Percentiles rank a stretch among this genome's conserved stretches.
Conservation (phyloP, 2,113 vertebrate genomes). For the Tiliqua scincoides region DNA sequence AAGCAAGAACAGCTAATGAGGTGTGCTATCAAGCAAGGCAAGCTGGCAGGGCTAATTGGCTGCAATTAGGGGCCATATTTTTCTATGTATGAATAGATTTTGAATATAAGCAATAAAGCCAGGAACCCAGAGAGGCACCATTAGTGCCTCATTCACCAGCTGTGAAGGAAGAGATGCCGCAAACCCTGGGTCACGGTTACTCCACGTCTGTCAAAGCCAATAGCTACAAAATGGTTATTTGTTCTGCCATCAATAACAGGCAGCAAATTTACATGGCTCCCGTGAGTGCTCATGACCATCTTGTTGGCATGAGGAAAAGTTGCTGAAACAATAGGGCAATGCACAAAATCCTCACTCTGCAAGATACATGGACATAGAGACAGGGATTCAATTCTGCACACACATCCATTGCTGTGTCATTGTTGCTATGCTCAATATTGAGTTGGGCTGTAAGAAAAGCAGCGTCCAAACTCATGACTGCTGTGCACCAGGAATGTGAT, state of each 20-base stretch:
- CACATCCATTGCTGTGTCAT: not conserved
- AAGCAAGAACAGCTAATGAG: constrained; percentile 61
- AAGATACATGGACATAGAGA: not conserved
- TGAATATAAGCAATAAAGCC: constrained; percentile 35
- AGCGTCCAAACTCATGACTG: too few relatives aligned
- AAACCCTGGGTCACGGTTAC: not conserved
- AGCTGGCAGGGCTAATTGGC: constrained; percentile 52
- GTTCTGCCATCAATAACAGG: constrained; percentile 4
- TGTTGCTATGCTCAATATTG: not conserved
- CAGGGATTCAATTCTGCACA: not conserved
- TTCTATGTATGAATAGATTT: constrained; percentile 53
- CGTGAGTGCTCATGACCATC: not conserved
- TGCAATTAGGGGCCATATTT: constrained; percentile 56
- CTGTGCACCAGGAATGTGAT: too few relatives aligned
- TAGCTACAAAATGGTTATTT: constrained; percentile 10
- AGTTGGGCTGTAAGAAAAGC: not conserved
- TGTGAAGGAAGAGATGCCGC: constrained; percentile 10
- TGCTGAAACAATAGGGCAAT: not conserved
- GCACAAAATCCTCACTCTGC: not conserved
- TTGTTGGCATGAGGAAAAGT: constrained; percentile 3
- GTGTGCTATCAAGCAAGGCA: constrained; percentile 43
- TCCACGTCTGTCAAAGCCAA: constrained; percentile 10
- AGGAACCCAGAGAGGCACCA: constrained; percentile 24
- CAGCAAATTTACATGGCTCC: not conserved
- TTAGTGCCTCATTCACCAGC: constrained; percentile 35